Base-by-base conservation (phyloP, 2,888 invertebrate species). In the Microctonus brassicae region DNA sequence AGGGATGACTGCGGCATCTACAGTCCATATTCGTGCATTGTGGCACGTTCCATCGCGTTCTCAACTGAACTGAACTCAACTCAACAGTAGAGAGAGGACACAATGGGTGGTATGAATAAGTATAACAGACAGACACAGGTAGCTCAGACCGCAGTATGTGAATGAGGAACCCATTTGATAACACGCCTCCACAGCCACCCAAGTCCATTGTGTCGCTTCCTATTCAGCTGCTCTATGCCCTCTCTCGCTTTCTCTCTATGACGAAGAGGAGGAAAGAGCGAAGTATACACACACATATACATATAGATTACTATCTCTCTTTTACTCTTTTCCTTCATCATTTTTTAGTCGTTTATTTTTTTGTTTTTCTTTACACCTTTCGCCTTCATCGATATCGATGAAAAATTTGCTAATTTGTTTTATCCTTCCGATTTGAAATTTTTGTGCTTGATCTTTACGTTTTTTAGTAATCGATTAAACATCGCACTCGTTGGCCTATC, bases 101-200 rank as follows among this genome's bases (percentile, higher is more conserved):
- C 86, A 86, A 86, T 86, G 83, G 86, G 80, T 80, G 82, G 83
- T 84, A 86, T 86, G 87, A 87, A 87, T 87, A 87, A 87, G 86
- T 87, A 86, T 86, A 87, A 86, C 86, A 86, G 86, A 86, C 86
- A 86, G 86, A 87, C 84, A 86, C 85, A 86, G 84, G 86, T 86
- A 85, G 82, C 83, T 81, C 83, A 82, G 83, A 82, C 84, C 84
- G 82, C 84, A 85, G 86, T 86, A 87, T 86, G 87, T 86, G 86
- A 86, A 86, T 87, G 87, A 87, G 86, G 86, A 87, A 86, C 86
- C 87, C 87, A 87, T 87, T 87, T 87, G 87, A 87, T 87, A 87
- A 87, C 86, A 86, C 86, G 85, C 86, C 86, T 86, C 84, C 85
- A 83, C 85, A 85, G 85, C 84, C 86, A 86, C 83, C 85, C 85